Base-by-base conservation (phyloP, 2,888 invertebrate species). In the Bellardia pandia region DNA sequence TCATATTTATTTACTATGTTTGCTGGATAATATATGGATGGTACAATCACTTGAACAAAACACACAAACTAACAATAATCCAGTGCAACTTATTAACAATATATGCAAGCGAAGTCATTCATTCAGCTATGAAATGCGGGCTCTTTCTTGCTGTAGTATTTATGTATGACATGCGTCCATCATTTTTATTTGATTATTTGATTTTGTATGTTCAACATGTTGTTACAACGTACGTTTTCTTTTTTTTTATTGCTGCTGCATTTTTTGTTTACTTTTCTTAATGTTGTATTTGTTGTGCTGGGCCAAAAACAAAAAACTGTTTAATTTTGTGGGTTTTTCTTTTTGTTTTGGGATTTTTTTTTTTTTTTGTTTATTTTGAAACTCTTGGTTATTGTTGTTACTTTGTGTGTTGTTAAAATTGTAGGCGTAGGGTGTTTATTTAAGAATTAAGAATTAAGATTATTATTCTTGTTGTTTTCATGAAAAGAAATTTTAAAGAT, bases 91-190 rank as follows among this genome's bases (percentile, higher is more conserved):
- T 66, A 6, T 33, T 33, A 5, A 4, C 23, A 23, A 16, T 56
- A 51, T 23, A n/a, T 30, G 16, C 14, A n/a, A 9, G 14, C 16
- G 30, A 60, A 58, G 60, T 62, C 37, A 37, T 64, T 81, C 66
- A 81, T 74, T 81, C 69, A 69, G 76, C 51, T 76, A 69, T 62
- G 30, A 33, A n/a, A 81, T 86, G 86, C 86, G 86, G 86, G 86
- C 40, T 74, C 76, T 66, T 81, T 51, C 75, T n/a, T 16, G 68
- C 3, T 80, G 48, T 62, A 66, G n/a, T 56, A 56, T 58, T 84
- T 80, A 80, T 86, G 84, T 84, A 62, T 86, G 86, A 86, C 86
- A 86, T 86, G 84, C 86, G 86, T 86, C 84, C 86, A 84, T 86
- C 86, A 86, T 84, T 76, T 84, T 86, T 82, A 78, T 86, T 84